phyloP scores from a whole-genome alignment of 2,113 vertebrate genomes.

The Scomber colias region DNA sequence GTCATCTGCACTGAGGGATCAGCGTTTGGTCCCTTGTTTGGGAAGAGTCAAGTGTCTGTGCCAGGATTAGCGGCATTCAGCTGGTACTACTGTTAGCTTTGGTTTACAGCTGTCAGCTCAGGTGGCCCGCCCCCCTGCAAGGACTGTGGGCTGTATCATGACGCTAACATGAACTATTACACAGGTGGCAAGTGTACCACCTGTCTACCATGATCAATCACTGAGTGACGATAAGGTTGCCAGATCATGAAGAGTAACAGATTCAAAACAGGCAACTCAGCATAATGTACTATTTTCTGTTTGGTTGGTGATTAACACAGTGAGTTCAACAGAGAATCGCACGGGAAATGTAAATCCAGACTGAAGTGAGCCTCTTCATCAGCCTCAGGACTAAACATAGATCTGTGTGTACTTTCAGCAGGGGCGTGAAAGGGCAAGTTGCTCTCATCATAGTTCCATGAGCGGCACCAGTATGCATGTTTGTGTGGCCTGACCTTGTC shows the following conservation, averaged over 20 bases:
- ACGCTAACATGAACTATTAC: slow-evolving; percentile 35
- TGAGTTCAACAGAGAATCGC: background rate
- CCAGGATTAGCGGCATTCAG: slow-evolving; percentile 39
- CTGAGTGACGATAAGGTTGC: slow-evolving; percentile 8
- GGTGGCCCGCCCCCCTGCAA: background rate
- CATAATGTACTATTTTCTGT: background rate
- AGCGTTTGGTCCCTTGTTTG: slow-evolving; percentile 49
- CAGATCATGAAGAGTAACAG: background rate
- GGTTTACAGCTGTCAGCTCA: slow-evolving; percentile 39
- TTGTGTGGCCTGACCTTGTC: slow-evolving; percentile 5
- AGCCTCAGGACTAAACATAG: slow-evolving; percentile 53
- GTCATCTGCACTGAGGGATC: slow-evolving; percentile 33
- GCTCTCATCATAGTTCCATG: slow-evolving; percentile 31
- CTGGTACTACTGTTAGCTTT: slow-evolving; percentile 46
- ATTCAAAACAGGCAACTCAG: background rate
- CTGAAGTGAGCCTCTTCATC: slow-evolving; percentile 21
- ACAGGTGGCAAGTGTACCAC: slow-evolving; percentile 21
- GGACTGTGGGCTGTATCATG: slow-evolving; percentile 19
- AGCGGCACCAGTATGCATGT: slow-evolving; percentile 5
- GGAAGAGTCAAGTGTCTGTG: slow-evolving; percentile 37
- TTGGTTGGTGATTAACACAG: background rate
- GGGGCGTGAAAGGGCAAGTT: slow-evolving; percentile 36
- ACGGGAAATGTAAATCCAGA: slow-evolving; percentile 30
- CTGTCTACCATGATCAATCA: slow-evolving; percentile 22
- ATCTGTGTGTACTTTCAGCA: slow-evolving; percentile 24